A percentile compares a stretch with the other conserved stretches of the same genome.
Conservation (phyloP, 2,113 vertebrate genomes). For the Psittacula cyanocephala region DNA sequence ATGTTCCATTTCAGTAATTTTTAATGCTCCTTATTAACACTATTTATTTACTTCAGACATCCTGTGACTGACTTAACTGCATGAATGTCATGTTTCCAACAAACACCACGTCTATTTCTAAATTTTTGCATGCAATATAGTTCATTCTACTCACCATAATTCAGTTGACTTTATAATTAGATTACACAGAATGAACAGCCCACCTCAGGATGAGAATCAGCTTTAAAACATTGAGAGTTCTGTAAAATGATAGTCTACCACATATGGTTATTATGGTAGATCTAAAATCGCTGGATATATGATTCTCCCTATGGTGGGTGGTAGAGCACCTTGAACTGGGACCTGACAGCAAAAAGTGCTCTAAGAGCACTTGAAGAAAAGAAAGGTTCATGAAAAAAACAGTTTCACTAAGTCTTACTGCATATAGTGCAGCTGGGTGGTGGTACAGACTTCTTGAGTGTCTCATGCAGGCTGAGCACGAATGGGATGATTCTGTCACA, state of each 20-base stretch:
- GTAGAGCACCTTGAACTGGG: background rate
- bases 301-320: background rate
- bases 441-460: background rate
- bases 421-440: background rate
- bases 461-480: accelerated
- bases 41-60: background rate
- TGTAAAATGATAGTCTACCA: background rate
- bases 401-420: background rate
- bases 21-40: background rate
- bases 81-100: background rate
- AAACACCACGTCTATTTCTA: background rate
- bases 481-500: background rate
- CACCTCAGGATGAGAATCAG: background rate
- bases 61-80: background rate
- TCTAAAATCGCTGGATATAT: background rate
- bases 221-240: background rate
- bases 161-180: background rate
- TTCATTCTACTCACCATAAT: background rate
- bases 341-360: background rate
- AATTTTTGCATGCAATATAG: background rate
- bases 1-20: background rate
- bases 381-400: background rate
- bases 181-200: background rate
- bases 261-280: background rate
- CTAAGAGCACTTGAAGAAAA: background rate